These are phyloP conservation scores for Atrichornis clamosus DNA, from an alignment of 2,113 vertebrate species.

Conservation along the genomic window DNA sequence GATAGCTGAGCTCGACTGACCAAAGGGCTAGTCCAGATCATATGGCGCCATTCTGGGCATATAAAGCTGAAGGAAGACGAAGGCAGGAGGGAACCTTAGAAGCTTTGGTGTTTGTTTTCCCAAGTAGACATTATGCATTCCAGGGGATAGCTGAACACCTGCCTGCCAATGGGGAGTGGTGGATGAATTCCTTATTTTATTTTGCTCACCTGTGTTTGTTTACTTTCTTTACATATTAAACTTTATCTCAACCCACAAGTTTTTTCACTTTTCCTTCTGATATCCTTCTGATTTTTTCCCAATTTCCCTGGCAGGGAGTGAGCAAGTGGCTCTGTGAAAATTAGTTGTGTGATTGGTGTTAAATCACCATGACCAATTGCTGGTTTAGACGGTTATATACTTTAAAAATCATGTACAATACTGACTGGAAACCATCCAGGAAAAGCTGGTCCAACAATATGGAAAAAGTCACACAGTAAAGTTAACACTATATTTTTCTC, in stretches of 20 bases:
- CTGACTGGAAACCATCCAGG: neutral
- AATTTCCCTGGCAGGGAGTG: neutral
- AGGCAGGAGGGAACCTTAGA: neutral
- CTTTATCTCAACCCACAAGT: neutral
- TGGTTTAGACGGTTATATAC: neutral
- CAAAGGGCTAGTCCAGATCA: neutral
- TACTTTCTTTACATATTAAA: neutral
- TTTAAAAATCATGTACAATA: neutral
- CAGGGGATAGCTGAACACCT: neutral
- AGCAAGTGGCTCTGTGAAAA: neutral
- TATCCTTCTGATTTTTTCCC: neutral
- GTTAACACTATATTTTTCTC: neutral
- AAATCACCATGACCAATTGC: neutral
- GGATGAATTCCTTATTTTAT: neutral
- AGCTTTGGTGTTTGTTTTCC: neutral
- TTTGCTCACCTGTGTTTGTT: neutral
- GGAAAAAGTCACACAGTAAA: neutral
- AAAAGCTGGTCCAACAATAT: neutral
- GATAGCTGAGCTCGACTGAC: neutral
- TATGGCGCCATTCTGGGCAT: too few relatives aligned
- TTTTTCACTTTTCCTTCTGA: neutral
- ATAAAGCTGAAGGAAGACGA: fast-evolving
- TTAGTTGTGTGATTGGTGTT: neutral
- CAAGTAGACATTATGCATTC: neutral
- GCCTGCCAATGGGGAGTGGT: neutral